These are phyloP conservation scores for Apocrypta bakeri DNA, from an alignment of 1,140 invertebrate species.

Conservation along the genomic window DNA sequence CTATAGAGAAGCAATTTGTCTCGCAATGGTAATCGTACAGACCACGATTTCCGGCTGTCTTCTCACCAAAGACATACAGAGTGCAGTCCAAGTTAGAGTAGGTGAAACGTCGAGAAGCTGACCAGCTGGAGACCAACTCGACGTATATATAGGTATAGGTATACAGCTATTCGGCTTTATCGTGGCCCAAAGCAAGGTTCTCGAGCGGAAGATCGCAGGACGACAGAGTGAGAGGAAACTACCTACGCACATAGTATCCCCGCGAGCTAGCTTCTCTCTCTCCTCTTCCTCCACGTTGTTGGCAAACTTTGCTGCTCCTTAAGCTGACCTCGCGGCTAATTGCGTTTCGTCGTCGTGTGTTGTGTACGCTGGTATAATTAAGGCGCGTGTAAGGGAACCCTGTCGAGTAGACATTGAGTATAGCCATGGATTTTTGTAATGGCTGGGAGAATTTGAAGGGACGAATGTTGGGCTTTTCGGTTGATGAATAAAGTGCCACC, in stretches of 20 bases:
- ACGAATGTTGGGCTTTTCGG: background rate
- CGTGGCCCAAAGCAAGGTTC: background rate
- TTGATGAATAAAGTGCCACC: background rate
- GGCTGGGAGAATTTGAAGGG: background rate
- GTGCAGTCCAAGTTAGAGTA: no score
- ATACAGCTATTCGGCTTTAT: slow-evolving; percentile 5
- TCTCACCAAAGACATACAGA: background rate
- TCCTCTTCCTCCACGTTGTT: background rate
- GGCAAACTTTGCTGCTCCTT: background rate
- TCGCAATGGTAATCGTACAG: background rate
- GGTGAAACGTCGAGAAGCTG: background rate
- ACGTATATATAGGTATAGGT: no score
- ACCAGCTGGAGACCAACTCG: background rate
- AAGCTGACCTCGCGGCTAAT: background rate
- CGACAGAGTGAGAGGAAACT: background rate
- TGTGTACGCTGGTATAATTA: background rate
- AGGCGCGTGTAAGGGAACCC: background rate
- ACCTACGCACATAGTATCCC: background rate
- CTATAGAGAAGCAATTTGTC: no score
- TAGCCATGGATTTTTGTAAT: background rate
- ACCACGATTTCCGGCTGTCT: background rate
- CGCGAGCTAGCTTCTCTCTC: background rate
- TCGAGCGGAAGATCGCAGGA: slow-evolving; percentile 33
- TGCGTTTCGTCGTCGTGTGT: background rate
- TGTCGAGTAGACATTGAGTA: background rate